Evolutionary conservation across 2,113 vertebrate species (phyloP), one percentile per base, ranked within the genome.

Genomic region (Labeo rohita): DNA sequence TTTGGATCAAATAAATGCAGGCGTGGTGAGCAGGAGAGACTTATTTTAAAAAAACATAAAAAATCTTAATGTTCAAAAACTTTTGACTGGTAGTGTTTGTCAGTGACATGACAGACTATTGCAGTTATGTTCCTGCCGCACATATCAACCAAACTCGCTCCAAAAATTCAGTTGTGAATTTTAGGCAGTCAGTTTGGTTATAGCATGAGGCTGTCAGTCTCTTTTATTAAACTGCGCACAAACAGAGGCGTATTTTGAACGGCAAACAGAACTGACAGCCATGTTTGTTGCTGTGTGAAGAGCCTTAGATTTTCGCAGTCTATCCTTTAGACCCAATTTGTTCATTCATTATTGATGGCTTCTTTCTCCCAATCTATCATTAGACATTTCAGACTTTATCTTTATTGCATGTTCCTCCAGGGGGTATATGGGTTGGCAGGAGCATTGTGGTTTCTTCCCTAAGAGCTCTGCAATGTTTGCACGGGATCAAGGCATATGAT

Each of bases 381-480:
- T 28, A 52, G 47, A 76, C 52, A 52, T 61, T 61, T 80, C 54
- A 63, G 56, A 47, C 39, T 47, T 66, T 47, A 28, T 63, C 23
- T 76, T 76, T 77, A 77, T 77, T 77, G 74, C 74, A 77, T 54
- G 49, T 16, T 50, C 11, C 74, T 54, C 49, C 74, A 52, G 74
- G 74, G 74, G 23, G 12, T 76, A 34, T 49, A 34, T 28, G 59
- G 59, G 43, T 16, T 81, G 70, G 8, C 50, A 63, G 47, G 36
- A 13, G 11, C 8, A 49, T 47, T 81, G 59, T 66, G 23, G 39
- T 50, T 81, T 81, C 56, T 65, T 77, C 23, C 23, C 74, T 36
- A 65, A 28, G 78, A 80, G 21, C 36, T 80, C 39, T 80, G 39
- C 34, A 80, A 13, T 63, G 56, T 65, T 23, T 43, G 10, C 56